These are phyloP conservation scores for Nyctibius bracteatus DNA, from an alignment of 2,113 vertebrate genomes.

Conservation along the genomic window DNA sequence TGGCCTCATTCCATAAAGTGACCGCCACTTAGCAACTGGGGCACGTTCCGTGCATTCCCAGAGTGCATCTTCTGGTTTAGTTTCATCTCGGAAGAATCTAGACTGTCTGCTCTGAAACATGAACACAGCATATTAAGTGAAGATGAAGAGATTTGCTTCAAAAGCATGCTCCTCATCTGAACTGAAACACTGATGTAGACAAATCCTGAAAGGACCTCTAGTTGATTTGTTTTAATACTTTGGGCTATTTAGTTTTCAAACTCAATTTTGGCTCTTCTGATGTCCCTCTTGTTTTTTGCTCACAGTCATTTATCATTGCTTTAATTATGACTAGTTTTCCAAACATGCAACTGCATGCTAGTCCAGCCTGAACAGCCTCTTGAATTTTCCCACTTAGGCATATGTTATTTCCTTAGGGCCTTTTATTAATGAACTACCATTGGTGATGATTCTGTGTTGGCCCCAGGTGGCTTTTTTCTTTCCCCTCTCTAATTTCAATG, in stretches of 20 bases:
- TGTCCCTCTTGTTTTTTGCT: neutral
- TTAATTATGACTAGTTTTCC: neutral
- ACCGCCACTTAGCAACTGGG: neutral
- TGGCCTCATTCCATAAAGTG: neutral
- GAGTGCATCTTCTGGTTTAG: neutral
- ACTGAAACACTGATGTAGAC: neutral
- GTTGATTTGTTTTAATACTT: neutral
- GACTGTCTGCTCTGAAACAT: neutral
- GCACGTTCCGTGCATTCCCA: neutral
- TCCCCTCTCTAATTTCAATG: neutral
- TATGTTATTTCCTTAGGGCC: neutral
- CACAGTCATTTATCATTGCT: neutral
- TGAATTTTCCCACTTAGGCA: neutral
- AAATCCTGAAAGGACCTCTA: neutral
- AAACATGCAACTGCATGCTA: neutral
- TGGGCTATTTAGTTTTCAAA: neutral
- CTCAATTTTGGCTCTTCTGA: neutral
- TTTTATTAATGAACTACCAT: neutral
- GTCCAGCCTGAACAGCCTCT: neutral
- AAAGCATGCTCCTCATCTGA: neutral
- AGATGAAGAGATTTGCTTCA: neutral
- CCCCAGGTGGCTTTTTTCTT: neutral
- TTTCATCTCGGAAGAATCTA: neutral
- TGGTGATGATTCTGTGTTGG: neutral
- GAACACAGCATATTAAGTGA: neutral